Conservation (phyloP, 2,113 vertebrate species). For the Chamaetylas fuelleborni region DNA sequence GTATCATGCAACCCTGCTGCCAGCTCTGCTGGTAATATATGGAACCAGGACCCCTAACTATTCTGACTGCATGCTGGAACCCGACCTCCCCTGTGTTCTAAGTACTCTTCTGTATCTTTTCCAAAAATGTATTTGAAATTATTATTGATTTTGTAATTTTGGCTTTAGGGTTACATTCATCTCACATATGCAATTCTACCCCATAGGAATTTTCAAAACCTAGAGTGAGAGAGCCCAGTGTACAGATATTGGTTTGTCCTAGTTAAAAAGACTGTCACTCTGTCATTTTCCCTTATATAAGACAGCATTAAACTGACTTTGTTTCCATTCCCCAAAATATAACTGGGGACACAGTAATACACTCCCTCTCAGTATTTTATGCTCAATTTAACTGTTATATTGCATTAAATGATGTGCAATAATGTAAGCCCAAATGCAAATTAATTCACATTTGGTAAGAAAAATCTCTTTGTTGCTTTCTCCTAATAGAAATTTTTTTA, state of each 20-base stretch:
- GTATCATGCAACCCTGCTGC: background rate
- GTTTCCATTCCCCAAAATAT: background rate
- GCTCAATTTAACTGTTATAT: conserved; percentile 52
- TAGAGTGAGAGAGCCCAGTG: background rate
- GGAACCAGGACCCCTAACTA: background rate
- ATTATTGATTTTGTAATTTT: conserved; percentile 63
- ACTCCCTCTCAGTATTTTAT: conserved; percentile 22
- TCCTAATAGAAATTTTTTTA: background rate
- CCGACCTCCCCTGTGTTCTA: background rate
- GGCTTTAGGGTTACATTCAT: background rate
- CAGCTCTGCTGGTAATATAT: conserved; percentile 21
- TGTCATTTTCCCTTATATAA: background rate
- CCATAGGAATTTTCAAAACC: background rate
- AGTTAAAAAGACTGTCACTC: background rate
- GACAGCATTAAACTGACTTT: conserved; percentile 12
- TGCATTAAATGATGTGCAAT: conserved; percentile 48
- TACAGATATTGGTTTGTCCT: background rate
- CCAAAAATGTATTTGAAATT: conserved; percentile 31
- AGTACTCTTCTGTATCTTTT: conserved; percentile 26
- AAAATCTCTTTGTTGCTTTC: background rate
- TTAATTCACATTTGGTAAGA: background rate
- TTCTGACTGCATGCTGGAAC: background rate
- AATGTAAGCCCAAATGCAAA: conserved; percentile 53
- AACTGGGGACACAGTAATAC: background rate
- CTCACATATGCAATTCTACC: background rate